Conservation (phyloP, 1,140 invertebrate species). For the Eupristina koningsbergeri region DNA sequence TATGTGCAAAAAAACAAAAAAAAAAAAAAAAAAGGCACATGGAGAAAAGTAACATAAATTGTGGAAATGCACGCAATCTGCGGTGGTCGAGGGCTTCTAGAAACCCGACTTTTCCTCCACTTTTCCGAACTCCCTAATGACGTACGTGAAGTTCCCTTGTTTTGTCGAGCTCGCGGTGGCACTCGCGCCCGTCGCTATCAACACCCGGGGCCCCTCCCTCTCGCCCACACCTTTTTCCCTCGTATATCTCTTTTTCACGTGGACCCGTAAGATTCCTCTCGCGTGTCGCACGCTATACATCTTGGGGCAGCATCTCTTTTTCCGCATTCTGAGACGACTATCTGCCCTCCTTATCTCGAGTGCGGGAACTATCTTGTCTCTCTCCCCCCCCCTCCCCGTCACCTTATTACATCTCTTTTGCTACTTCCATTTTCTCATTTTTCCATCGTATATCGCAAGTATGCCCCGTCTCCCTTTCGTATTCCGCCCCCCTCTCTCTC, state of each 20-base stretch:
- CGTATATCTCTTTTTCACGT: slow-evolving; percentile 21
- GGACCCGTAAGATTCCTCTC: background rate
- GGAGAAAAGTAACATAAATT: slow-evolving; percentile 52
- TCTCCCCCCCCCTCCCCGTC: slow-evolving; percentile 57
- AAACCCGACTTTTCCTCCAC: too few species aligned
- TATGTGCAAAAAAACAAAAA: background rate
- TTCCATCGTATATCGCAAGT: slow-evolving; percentile 11
- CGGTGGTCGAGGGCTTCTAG: slow-evolving; percentile 42
- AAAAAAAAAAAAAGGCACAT: background rate
- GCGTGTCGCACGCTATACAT: background rate
- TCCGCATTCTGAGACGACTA: slow-evolving; percentile 32
- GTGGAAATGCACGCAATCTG: slow-evolving; percentile 60
- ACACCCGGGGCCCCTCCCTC: slow-evolving; percentile 53
- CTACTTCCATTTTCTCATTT: slow-evolving; percentile 49
- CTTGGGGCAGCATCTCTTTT: slow-evolving; percentile 26
- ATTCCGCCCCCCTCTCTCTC: background rate
- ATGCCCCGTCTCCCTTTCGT: background rate
- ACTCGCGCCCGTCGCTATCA: slow-evolving; percentile 66
- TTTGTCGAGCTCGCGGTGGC: slow-evolving; percentile 54
- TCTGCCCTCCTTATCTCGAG: slow-evolving; percentile 50
- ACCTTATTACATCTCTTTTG: slow-evolving; percentile 52
- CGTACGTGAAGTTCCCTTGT: slow-evolving; percentile 41
- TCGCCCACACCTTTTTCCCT: slow-evolving; percentile 41
- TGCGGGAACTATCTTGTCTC: slow-evolving; percentile 18
- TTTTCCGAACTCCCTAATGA: background rate